Conservation (phyloP, 2,797 vertebrate genomes). For the Enteromius treurensis region DNA sequence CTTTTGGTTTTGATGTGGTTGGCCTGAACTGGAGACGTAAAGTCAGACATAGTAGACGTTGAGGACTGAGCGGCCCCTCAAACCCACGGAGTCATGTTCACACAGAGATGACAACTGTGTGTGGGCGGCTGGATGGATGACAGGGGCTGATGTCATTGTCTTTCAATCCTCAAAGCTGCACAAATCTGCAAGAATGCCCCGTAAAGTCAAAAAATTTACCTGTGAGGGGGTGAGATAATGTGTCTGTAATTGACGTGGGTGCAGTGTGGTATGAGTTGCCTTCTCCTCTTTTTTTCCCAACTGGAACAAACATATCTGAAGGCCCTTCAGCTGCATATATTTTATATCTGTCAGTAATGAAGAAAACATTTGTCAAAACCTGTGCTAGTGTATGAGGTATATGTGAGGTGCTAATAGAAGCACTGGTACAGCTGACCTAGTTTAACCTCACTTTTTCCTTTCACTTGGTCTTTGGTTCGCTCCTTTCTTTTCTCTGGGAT, state of each 20-base stretch:
- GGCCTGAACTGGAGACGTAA: slow-evolving; percentile 39
- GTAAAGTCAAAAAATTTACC: slow-evolving; percentile 28
- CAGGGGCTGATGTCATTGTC: slow-evolving; percentile 45
- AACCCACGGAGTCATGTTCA: slow-evolving; percentile 56
- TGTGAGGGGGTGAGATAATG: slow-evolving; percentile 41
- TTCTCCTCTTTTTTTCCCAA: slow-evolving; percentile 40
- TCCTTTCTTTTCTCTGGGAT: slow-evolving; percentile 30
- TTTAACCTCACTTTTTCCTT: slow-evolving; percentile 59
- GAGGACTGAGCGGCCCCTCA: slow-evolving; percentile 47
- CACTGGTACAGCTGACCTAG: slow-evolving; percentile 52
- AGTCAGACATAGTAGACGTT: slow-evolving; percentile 48
- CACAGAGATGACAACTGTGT: slow-evolving; percentile 45
- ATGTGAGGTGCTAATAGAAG: neutral
- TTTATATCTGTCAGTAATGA: slow-evolving; percentile 82
- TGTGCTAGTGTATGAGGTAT: slow-evolving; percentile 57
- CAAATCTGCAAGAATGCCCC: slow-evolving; percentile 9
- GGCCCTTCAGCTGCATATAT: slow-evolving; percentile 63
- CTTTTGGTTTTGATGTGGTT: slow-evolving; percentile 55
- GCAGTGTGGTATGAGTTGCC: slow-evolving; percentile 9
- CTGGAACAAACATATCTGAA: slow-evolving; percentile 30
- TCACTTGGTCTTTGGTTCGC: neutral
- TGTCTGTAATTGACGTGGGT: slow-evolving; percentile 29
- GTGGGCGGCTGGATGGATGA: slow-evolving; percentile 47
- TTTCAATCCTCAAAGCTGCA: slow-evolving; percentile 29
- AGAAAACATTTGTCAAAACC: slow-evolving; percentile 80